Conservation (phyloP, 2,113 vertebrate genomes). For the Petromus typicus region DNA sequence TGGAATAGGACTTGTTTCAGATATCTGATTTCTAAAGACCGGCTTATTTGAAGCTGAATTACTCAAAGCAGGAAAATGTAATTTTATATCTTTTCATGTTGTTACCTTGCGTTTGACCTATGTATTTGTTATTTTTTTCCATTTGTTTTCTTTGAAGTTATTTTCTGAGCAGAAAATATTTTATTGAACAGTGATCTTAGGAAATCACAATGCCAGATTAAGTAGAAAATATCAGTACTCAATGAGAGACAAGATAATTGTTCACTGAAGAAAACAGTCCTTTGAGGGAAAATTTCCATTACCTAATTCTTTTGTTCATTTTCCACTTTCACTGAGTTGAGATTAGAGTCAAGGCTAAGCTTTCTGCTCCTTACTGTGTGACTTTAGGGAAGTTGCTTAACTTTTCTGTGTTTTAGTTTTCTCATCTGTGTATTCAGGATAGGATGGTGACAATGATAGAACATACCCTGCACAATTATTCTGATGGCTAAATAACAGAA, state of each 20-base stretch:
- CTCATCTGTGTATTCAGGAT: background rate
- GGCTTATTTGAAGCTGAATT: conserved; percentile 57
- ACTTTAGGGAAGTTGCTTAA: background rate
- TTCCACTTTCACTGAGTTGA: conserved; percentile 19
- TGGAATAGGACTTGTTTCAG: background rate
- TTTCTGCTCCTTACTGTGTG: conserved; percentile 1
- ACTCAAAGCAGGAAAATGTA: conserved; percentile 47
- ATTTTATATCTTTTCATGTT: conserved; percentile 62
- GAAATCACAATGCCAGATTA: conserved; percentile 45
- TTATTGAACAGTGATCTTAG: conserved; percentile 35
- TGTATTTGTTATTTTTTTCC: conserved; percentile 45
- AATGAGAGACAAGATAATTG: conserved; percentile 43
- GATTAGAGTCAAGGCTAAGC: background rate
- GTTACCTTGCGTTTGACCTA: conserved; percentile 45
- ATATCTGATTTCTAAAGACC: conserved; percentile 66
- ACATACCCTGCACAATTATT: background rate
- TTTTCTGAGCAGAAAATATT: conserved; percentile 58
- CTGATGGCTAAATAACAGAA: background rate
- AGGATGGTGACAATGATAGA: background rate
- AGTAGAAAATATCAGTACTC: conserved; percentile 43
- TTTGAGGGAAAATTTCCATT: conserved; percentile 20
- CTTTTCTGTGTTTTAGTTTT: background rate
- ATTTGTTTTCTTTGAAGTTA: conserved; percentile 64
- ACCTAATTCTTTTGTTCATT: conserved; percentile 33
- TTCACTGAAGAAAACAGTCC: conserved; percentile 13